Evolutionary conservation across 2,888 invertebrate genomes (phyloP).

Genomic region (Brachypalpus laphriformis): DNA sequence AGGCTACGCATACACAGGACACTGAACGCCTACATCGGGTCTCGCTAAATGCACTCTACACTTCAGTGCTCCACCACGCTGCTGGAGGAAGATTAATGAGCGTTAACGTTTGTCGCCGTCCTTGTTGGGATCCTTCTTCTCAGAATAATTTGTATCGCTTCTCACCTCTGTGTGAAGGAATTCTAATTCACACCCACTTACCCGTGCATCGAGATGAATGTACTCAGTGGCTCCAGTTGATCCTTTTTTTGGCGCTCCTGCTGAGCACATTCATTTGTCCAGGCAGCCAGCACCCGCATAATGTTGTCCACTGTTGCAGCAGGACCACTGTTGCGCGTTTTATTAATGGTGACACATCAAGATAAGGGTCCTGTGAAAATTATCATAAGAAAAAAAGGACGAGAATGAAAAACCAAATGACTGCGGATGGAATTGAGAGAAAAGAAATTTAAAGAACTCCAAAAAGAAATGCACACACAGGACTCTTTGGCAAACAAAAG

Average conservation of each 20-base stretch:
- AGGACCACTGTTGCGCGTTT: constrained; percentile 58
- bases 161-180: constrained; percentile 38
- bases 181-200: constrained; percentile 46
- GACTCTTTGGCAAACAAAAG: constrained; percentile 59
- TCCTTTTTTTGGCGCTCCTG: constrained; percentile 8
- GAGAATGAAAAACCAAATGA: constrained; percentile 36
- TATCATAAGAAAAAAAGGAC: constrained; percentile 56
- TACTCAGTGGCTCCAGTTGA: constrained; percentile 40
- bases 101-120: constrained; percentile 66
- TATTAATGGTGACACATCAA: constrained; percentile 72
- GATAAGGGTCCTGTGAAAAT: constrained; percentile 73
- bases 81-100: constrained; percentile 67
- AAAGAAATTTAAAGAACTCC: constrained; percentile 20
- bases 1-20: constrained; percentile 19
- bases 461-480: constrained; percentile 18
- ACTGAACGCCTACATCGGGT: constrained; percentile 50
- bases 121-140: constrained; percentile 38
- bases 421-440: constrained; percentile 28
- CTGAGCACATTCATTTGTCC: constrained; percentile 60
- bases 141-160: constrained; percentile 69
- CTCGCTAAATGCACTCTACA: constrained; percentile 58
- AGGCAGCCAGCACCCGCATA: constrained; percentile 65
- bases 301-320: constrained; percentile 65
- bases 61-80: constrained; percentile 18
- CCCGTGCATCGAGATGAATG: constrained; percentile 34